A percentile compares a stretch with the other conserved stretches of the same genome.
phyloP scores from a whole-genome alignment of 1,140 invertebrate genomes.

The Meloidogyne floridensis region DNA sequence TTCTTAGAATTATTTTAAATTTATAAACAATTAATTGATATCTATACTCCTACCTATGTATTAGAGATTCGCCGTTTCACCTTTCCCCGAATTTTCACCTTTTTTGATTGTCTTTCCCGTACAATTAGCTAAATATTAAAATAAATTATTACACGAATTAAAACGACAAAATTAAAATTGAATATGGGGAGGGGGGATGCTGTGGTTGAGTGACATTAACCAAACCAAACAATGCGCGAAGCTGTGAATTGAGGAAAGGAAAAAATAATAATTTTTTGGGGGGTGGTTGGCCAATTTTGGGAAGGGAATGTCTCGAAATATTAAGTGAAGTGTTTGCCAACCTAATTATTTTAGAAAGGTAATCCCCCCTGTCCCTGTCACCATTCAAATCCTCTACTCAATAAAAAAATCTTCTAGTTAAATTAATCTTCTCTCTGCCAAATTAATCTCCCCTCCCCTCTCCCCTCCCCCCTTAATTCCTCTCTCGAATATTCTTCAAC shows the following conservation, averaged over 20 bases:
- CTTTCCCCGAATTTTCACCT: too few species aligned
- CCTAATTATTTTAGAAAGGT: not conserved
- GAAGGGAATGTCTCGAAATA: not conserved
- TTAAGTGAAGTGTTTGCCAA: not conserved
- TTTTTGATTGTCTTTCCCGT: too few species aligned
- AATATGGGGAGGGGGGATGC: not conserved
- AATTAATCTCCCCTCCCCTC: not conserved
- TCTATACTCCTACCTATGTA: too few species aligned
- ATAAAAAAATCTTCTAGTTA: not conserved
- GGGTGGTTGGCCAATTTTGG: not conserved
- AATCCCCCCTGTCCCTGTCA: not conserved
- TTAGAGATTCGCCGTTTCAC: too few species aligned
- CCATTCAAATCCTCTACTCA: not conserved
- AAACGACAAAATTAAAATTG: not conserved
- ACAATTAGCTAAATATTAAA: too few species aligned
- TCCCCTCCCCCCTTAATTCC: not conserved
- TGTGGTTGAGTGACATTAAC: not conserved
- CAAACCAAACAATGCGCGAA: constrained; percentile 6
- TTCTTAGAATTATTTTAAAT: too few species aligned
- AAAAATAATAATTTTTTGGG: not conserved
- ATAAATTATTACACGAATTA: not conserved
- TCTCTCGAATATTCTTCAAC: not conserved
- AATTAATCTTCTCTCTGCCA: constrained; percentile 7
- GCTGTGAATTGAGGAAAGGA: not conserved
- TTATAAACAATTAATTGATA: too few species aligned